Conservation (phyloP, 2,888 invertebrate genomes). For the Dugesia japonica region DNA sequence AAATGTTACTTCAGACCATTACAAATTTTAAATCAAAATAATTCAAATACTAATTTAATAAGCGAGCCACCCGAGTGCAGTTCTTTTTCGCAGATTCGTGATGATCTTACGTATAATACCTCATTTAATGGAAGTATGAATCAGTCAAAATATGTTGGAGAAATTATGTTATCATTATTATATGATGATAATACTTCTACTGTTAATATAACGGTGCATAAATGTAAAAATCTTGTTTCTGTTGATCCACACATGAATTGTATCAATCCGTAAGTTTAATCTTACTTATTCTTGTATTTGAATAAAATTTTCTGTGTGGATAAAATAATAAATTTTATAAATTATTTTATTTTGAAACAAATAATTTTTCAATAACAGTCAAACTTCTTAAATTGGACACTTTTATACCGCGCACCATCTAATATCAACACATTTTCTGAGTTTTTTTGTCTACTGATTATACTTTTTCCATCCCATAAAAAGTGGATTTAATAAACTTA, state of each 20-base stretch:
- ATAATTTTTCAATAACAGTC: too few species aligned
- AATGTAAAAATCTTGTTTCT: not conserved
- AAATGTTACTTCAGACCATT: constrained; percentile 1
- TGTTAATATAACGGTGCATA: not conserved
- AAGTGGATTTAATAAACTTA: too few species aligned
- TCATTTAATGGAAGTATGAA: not conserved
- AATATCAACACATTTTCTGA: too few species aligned
- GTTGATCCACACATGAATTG: not conserved
- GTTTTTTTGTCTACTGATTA: too few species aligned
- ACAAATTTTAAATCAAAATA: constrained; percentile 9
- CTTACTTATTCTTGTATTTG: too few species aligned
- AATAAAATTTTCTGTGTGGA: too few species aligned
- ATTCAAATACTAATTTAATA: not conserved
- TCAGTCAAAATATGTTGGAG: not conserved
- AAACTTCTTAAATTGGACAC: too few species aligned
- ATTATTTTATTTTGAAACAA: too few species aligned
- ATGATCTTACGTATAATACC: not conserved
- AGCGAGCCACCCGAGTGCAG: not conserved
- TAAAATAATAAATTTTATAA: too few species aligned
- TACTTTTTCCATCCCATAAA: too few species aligned
- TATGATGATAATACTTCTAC: not conserved
- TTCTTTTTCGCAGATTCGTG: not conserved
- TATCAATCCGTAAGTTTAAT: constrained; percentile 5
- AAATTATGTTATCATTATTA: not conserved
- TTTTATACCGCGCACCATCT: too few species aligned